phyloP scores from a whole-genome alignment of 2,888 invertebrate species.

The Monoplex corrugatus region DNA sequence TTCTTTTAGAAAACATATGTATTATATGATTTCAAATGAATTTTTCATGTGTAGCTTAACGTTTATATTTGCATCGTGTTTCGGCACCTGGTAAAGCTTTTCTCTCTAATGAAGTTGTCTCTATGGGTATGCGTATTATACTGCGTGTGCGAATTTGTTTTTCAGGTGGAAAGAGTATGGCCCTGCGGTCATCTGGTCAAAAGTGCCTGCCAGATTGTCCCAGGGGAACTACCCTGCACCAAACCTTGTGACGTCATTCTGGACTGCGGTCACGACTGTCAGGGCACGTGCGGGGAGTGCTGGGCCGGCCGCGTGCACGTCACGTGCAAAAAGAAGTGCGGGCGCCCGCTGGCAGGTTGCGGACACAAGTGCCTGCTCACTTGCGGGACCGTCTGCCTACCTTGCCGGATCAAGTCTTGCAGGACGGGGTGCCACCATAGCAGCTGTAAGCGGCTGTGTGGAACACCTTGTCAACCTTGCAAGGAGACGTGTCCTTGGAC shows the following conservation, averaged over 20 bases:
- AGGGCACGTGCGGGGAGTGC: slow-evolving; percentile 52
- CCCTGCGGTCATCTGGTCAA: slow-evolving; percentile 52
- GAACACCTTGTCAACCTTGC: slow-evolving; percentile 51
- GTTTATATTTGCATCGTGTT: too few relatives aligned
- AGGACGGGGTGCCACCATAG: slow-evolving; percentile 40
- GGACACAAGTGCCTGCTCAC: slow-evolving; percentile 50
- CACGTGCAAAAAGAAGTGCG: slow-evolving; percentile 49
- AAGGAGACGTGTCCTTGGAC: slow-evolving; percentile 39
- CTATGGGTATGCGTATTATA: too few relatives aligned
- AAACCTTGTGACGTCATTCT: slow-evolving; percentile 44
- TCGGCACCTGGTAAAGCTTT: too few relatives aligned
- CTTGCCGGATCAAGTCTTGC: slow-evolving; percentile 40
- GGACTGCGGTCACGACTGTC: slow-evolving; percentile 51
- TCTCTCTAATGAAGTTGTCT: too few relatives aligned
- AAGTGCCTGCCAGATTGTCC: slow-evolving; percentile 41
- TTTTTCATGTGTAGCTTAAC: too few relatives aligned
- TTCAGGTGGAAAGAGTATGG: slow-evolving; percentile 36
- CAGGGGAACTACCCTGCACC: slow-evolving; percentile 33
- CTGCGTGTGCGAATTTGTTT: too few relatives aligned
- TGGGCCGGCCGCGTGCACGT: slow-evolving; percentile 51
- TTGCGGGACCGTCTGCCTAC: slow-evolving; percentile 50
- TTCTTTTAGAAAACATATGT: too few relatives aligned
- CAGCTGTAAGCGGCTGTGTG: slow-evolving; percentile 30
- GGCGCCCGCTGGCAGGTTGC: slow-evolving; percentile 42
- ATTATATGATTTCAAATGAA: too few relatives aligned